Conservation (phyloP, 64 coral and sea anemone genomes). For the Acropora tenuis region DNA sequence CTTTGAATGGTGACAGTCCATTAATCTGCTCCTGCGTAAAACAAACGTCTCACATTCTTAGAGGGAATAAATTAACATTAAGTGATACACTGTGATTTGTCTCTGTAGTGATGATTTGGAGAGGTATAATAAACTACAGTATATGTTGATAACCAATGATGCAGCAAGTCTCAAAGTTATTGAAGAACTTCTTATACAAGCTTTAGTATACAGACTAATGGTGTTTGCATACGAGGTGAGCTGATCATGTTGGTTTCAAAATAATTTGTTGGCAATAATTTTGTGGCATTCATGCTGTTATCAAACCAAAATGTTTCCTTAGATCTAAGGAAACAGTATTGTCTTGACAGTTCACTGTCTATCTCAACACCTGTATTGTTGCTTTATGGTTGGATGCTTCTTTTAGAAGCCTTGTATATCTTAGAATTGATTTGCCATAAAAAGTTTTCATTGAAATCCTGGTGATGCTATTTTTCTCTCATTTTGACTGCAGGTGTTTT, state of each 20-base stretch:
- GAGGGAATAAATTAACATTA: too few species aligned
- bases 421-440: too few species aligned
- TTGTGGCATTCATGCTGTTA: neutral
- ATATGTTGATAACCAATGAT: conserved; percentile 86
- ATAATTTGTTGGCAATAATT: too few species aligned
- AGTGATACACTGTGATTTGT: neutral
- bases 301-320: neutral
- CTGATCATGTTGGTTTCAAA: neutral
- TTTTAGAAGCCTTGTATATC: too few species aligned
- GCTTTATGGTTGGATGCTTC: too few species aligned
- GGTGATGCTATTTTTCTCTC: neutral
- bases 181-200: conserved; percentile 93
- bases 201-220: conserved; percentile 92
- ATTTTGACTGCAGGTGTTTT: conserved; percentile 64
- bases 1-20: too few species aligned
- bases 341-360: too few species aligned
- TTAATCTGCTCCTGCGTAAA: too few species aligned
- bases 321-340: too few species aligned
- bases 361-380: too few species aligned
- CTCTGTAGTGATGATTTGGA: conserved; percentile 77
- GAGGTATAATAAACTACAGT: conserved; percentile 81
- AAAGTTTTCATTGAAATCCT: too few species aligned
- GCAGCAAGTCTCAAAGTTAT: conserved; percentile 79
- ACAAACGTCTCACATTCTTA: too few species aligned
- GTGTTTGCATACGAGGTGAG: conserved; percentile 95